Base-by-base conservation (phyloP, 2,888 invertebrate genomes). In the Brenthis hecate region DNA sequence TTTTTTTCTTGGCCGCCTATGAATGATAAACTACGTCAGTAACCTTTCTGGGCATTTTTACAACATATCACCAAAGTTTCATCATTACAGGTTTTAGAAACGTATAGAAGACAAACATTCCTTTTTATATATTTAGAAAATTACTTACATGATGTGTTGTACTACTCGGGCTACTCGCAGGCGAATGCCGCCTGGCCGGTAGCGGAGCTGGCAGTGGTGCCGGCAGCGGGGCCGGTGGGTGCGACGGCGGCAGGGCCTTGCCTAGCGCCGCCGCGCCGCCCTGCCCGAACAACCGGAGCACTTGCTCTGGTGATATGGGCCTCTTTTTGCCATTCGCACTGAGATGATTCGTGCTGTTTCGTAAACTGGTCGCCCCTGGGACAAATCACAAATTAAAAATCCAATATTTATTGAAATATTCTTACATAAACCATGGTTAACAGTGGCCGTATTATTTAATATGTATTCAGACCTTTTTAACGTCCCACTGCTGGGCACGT, bases 301-400 rank as follows among this genome's bases (percentile, higher is more conserved):
- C 95, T 92, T 97, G 97, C 92, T 97, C 97, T 72, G 97, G 97
- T 60, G 97, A 97, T 76, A 97, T 97, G 73, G 96, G 96, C 71
- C 96, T 93, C 86, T 96, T 96, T 89, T 96, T 96, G 84, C 94
- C 94, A 83, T 94, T 94, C 54, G 93, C 93, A 80, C 94, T 94
- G 77, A 94, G 87, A 81, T 94, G 94, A 75, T 87, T 91, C 60
- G 89, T 89, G 76, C 92, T 92, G 77, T 91, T 91, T 50, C 92
- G 79, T 72, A 92, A 80, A 75, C 91, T 91, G 53, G 89, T 84
- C 72, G 87, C 89, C 56, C 89, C 92, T 77, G 83, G 80, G 32
- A 6, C 43, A 16, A 36, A n/a, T 19, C 19, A 28, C 19, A 14
- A 50, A 48, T 36, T 61, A 19, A 13, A 16, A 16, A 32, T 11